phyloP scores from a whole-genome alignment of 1,140 invertebrate genomes.

The Tribolium madens region DNA sequence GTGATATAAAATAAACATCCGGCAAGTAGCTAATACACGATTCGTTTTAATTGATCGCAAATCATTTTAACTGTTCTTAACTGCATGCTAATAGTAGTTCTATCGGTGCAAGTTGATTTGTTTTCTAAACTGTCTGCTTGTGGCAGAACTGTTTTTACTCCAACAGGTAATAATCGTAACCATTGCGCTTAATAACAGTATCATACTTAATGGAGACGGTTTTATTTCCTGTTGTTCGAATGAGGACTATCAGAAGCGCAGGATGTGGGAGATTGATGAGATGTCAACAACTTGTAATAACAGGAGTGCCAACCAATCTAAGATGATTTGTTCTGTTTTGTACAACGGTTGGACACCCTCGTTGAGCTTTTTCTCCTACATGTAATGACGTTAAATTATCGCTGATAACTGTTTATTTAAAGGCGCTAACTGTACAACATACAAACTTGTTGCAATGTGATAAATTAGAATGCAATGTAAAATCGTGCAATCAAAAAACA shows the following conservation, averaged over 20 bases:
- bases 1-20: slow-evolving; percentile 29
- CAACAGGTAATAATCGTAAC: background rate
- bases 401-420: background rate
- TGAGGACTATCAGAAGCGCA: background rate
- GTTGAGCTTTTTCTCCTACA: background rate
- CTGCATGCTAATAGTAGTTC: slow-evolving; percentile 5
- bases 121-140: slow-evolving; percentile 26
- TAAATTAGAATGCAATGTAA: too few relatives aligned
- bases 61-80: slow-evolving; percentile 32
- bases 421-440: background rate
- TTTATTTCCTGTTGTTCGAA: slow-evolving; percentile 12
- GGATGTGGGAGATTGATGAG: slow-evolving; percentile 1
- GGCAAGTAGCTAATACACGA: slow-evolving; percentile 6
- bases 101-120: background rate
- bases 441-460: background rate
- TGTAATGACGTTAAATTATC: background rate
- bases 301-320: background rate
- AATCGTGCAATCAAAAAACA: too few relatives aligned
- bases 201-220: background rate
- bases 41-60: slow-evolving; percentile 29
- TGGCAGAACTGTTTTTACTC: background rate
- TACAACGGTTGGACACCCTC: background rate
- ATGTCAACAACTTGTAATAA: slow-evolving; percentile 10
- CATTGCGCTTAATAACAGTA: slow-evolving; percentile 5
- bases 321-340: background rate